Percentiles rank a stretch among this genome's conserved stretches.
phyloP scores from a whole-genome alignment of 1,140 invertebrate genomes.

The Neodiprion virginianus region DNA sequence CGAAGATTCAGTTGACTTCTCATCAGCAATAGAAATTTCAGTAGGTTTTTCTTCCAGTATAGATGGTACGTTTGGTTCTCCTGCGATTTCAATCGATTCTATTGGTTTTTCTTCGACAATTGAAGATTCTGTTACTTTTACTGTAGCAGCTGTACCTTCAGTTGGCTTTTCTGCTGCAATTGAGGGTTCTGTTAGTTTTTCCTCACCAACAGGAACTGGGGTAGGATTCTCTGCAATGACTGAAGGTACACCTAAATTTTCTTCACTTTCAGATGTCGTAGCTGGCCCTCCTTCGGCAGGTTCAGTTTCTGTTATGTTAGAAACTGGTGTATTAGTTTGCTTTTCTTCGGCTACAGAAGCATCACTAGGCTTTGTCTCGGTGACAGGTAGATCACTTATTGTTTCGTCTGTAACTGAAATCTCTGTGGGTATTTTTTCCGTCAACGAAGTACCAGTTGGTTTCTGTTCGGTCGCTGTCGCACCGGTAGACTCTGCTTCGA shows the following conservation, averaged over 20 bases:
- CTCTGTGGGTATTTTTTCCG: conserved; percentile 26
- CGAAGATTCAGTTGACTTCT: not conserved
- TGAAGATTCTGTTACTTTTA: conserved; percentile 23
- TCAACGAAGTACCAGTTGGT: conserved; percentile 18
- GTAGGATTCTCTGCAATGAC: conserved; percentile 23
- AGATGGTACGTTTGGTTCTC: not conserved
- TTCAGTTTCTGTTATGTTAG: conserved; percentile 36
- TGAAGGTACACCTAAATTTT: conserved; percentile 21
- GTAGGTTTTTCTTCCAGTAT: not conserved
- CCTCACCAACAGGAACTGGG: conserved; percentile 22
- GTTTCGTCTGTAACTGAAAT: conserved; percentile 31
- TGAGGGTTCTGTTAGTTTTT: conserved; percentile 16
- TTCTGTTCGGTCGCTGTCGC: conserved; percentile 12
- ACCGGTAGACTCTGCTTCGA: conserved; percentile 20
- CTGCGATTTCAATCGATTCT: conserved; percentile 10
- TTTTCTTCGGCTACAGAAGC: conserved; percentile 10
- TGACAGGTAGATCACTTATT: conserved; percentile 23
- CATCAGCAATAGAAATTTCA: conserved; percentile 2
- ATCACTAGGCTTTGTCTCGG: conserved; percentile 21
- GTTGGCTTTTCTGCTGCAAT: conserved; percentile 20
- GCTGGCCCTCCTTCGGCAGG: conserved; percentile 29
- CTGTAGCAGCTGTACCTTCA: conserved; percentile 20
- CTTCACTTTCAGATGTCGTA: conserved; percentile 28
- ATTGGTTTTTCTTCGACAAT: conserved; percentile 13
- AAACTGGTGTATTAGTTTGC: conserved; percentile 18